These are phyloP conservation scores for Drosophila sordidula DNA, from an alignment of 2,888 invertebrate genomes.

Conservation along the genomic window DNA sequence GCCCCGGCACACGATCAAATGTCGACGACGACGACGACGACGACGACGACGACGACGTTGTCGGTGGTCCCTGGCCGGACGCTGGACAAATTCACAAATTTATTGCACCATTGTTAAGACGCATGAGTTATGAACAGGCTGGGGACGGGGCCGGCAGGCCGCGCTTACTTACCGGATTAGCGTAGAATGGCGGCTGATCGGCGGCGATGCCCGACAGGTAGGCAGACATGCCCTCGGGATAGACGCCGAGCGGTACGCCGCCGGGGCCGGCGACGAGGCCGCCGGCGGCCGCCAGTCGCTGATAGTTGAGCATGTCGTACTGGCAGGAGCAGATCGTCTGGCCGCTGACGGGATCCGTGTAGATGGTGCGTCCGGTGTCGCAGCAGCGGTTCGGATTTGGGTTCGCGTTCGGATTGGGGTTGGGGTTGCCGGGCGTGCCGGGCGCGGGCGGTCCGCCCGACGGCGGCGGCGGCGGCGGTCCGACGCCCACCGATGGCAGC, in stretches of 20 bases:
- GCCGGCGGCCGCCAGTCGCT: constrained; percentile 88
- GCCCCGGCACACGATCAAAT: constrained; percentile 75
- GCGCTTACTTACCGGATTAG: constrained; percentile 90
- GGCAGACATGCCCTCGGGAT: constrained; percentile 93
- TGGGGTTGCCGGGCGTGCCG: constrained; percentile 77
- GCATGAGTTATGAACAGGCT: constrained; percentile 74
- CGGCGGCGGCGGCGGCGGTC: constrained; percentile 33
- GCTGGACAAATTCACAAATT: constrained; percentile 79
- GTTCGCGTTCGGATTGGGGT: too few species aligned
- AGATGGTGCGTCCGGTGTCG: constrained; percentile 95
- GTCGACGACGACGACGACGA: constrained; percentile 45
- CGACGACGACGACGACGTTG: constrained; percentile 22
- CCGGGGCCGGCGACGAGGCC: constrained; percentile 86
- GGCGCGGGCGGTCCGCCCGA: constrained; percentile 86
- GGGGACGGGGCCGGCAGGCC: not conserved
- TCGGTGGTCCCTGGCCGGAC: constrained; percentile 62
- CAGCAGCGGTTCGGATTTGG: constrained; percentile 88
- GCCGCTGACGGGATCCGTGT: constrained; percentile 95
- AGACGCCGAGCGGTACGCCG: constrained; percentile 92
- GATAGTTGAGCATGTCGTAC: constrained; percentile 92
- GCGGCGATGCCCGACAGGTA: constrained; percentile 94
- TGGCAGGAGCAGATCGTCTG: constrained; percentile 96
- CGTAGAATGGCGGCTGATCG: constrained; percentile 94
- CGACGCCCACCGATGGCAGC: constrained; percentile 70
- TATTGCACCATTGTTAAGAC: constrained; percentile 77